Evolutionary conservation across 2,113 vertebrate species (phyloP), one percentile per base, ranked within the genome.

Genomic region (Argyrosomus japonicus): DNA sequence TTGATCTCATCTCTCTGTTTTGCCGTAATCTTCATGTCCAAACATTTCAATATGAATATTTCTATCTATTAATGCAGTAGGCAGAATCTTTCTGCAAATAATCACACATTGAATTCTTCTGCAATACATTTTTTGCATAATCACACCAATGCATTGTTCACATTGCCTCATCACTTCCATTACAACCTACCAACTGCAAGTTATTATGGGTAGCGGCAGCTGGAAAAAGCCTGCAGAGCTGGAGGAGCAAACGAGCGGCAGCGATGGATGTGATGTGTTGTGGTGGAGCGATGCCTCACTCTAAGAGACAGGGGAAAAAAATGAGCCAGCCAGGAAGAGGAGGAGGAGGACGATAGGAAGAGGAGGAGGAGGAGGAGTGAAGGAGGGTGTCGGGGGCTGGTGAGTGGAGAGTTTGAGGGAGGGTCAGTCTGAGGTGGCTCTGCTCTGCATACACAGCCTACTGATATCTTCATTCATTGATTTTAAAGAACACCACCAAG

Each of bases 401-500:
- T 11, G 63, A 48, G 65, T 54, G 83, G 77, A 36, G 72, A 71
- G 75, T 62, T 56, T n/a, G 82, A 83, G 81, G 82, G 75, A 82
- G 88, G 89, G 95, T 94, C 93, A 93, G 93, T 73, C 87, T 72
- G 89, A 91, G 94, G 88, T 94, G 95, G 93, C 91, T 93, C 87
- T 91, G 74, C 90, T 85, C 75, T 93, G 83, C 81, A 79, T 82
- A 75, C 87, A 62, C 81, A 78, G 76, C 64, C 73, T 32, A 32
- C 92, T 91, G 91, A 95, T 93, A 93, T 93, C 92, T 94, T 81
- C 95, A 89, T 95, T 95, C 94, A 90, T 94, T 93, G 95, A 93
- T 95, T 94, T 88, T 95, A 95, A 94, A 96, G 95, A 95, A 95
- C 97, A 96, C 96, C 97, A 96, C 97, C 96, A 96, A 97, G 97